A percentile compares a stretch with the other conserved stretches of the same genome.
Conservation (phyloP, 2,797 vertebrate species). For the Gorsachius magnificus region DNA sequence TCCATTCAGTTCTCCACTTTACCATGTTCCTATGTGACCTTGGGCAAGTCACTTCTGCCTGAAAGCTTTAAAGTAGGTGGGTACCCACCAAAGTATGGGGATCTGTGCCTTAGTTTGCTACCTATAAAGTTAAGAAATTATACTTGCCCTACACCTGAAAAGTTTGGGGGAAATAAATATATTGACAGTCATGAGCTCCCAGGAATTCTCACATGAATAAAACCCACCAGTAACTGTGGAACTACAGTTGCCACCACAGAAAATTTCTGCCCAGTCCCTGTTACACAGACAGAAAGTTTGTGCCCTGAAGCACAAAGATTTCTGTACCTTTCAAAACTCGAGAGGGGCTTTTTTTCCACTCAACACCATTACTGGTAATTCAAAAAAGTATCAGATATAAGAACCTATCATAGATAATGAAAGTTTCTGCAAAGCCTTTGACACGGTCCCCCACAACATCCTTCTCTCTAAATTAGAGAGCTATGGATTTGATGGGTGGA, state of each 20-base stretch:
- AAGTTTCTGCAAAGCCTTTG: not conserved
- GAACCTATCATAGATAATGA: not conserved
- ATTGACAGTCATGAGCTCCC: not conserved
- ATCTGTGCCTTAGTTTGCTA: not conserved
- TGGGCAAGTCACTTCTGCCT: not conserved
- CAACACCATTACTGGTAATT: not conserved
- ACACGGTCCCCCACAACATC: no score
- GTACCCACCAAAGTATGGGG: fast-evolving
- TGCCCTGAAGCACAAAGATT: not conserved
- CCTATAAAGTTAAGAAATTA: not conserved
- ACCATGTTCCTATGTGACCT: not conserved
- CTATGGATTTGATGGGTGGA: no score
- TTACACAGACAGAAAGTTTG: not conserved
- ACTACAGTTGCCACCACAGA: not conserved
- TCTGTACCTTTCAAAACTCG: not conserved
- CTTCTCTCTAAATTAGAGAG: no score
- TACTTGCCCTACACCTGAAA: not conserved
- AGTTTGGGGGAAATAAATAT: not conserved
- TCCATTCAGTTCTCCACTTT: not conserved
- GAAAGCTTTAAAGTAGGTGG: not conserved
- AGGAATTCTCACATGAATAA: not conserved
- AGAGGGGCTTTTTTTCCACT: fast-evolving
- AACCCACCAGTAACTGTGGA: not conserved
- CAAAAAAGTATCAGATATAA: not conserved
- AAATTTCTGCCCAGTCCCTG: not conserved